Conservation (phyloP, 1,140 invertebrate species). For the Caenorhabditis inopinata region DNA sequence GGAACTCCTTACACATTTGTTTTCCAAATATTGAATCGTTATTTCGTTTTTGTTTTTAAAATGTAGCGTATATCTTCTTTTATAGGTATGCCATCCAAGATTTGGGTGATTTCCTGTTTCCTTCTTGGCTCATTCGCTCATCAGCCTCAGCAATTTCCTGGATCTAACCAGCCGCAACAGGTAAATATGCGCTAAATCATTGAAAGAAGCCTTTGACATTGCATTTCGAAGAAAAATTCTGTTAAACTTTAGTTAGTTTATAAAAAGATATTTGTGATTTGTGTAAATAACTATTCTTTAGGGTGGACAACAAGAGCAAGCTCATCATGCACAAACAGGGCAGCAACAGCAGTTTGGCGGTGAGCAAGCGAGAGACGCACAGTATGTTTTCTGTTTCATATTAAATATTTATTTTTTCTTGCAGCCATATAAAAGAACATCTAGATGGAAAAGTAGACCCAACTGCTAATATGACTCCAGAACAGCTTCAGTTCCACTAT, state of each 20-base stretch:
- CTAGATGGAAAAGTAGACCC: constrained; percentile 68
- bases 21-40: background rate
- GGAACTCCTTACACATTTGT: background rate
- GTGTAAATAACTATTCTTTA: background rate
- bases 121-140: constrained; percentile 25
- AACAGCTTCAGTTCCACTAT: constrained; percentile 70
- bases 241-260: too few relatives aligned
- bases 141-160: constrained; percentile 35
- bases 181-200: too few relatives aligned
- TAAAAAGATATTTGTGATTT: too few relatives aligned
- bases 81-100: background rate
- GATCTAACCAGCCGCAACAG: constrained; percentile 5
- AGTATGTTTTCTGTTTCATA: constrained; percentile 47
- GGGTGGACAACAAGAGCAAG: constrained; percentile 39
- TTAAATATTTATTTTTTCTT: constrained; percentile 52
- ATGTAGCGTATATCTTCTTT: background rate
- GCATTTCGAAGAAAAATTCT: too few relatives aligned
- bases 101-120: background rate
- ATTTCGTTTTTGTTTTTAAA: background rate
- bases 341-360: constrained; percentile 62
- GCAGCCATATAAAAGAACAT: constrained; percentile 70
- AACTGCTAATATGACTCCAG: constrained; percentile 67
- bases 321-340: constrained; percentile 51
- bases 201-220: too few relatives aligned
- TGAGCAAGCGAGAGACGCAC: constrained; percentile 63